Percentiles rank a stretch among this genome's conserved stretches.
Conservation (phyloP, 2,797 vertebrate species). For the Rallus crepitans region DNA sequence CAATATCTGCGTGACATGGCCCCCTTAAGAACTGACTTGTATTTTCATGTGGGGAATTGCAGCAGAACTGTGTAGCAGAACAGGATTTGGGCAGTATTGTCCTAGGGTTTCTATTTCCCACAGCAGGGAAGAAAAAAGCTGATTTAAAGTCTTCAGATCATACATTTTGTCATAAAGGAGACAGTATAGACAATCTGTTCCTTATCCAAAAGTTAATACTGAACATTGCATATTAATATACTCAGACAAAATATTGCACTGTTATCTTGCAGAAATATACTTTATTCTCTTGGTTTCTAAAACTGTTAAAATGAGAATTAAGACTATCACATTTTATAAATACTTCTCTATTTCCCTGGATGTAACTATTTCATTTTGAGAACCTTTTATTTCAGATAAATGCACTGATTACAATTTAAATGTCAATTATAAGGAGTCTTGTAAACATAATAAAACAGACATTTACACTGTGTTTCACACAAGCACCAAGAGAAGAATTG, state of each 20-base stretch:
- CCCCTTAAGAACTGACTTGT: background rate
- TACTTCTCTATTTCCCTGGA: background rate
- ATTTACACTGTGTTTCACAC: constrained; percentile 14
- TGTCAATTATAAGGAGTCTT: constrained; percentile 40
- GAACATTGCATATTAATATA: background rate
- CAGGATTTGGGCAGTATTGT: background rate
- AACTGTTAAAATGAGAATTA: background rate
- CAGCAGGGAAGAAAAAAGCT: background rate
- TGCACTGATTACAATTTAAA: constrained; percentile 24
- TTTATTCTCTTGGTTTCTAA: background rate
- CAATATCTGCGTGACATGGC: background rate
- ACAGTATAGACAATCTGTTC: background rate
- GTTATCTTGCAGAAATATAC: background rate
- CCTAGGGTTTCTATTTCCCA: background rate
- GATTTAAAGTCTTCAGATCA: background rate
- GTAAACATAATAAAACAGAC: background rate
- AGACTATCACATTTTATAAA: background rate
- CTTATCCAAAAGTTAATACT: background rate
- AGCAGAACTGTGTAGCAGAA: background rate
- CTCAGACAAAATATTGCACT: background rate
- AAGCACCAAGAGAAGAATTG: constrained; percentile 34
- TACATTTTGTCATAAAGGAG: background rate
- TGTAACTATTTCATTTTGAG: constrained; percentile 2
- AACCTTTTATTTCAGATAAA: constrained; percentile 44
- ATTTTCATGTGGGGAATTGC: background rate